Percentiles rank a stretch among this genome's conserved stretches.
Evolutionary conservation across 2,113 vertebrate species (phyloP).

Genomic region (Etheostoma spectabile): DNA sequence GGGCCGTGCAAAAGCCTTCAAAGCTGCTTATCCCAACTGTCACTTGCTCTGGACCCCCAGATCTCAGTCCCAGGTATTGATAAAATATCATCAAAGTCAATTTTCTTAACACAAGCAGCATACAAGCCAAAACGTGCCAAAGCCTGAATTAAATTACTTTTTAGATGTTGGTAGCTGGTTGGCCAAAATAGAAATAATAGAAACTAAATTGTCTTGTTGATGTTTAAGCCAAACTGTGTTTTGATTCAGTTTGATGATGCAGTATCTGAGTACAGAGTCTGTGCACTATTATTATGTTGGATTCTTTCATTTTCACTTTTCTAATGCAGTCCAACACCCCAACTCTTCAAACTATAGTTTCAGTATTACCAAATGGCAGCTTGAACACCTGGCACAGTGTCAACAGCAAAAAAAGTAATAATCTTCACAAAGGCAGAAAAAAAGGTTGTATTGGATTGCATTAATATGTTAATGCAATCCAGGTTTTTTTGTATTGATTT

Average conservation of each 20-base stretch:
- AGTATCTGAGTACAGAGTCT: background rate
- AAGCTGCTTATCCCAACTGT: slow-evolving; percentile 91
- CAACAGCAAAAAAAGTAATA: background rate
- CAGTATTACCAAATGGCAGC: background rate
- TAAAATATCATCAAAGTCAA: background rate
- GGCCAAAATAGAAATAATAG: background rate
- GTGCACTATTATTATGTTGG: background rate
- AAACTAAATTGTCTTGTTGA: background rate
- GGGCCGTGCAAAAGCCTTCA: slow-evolving; percentile 79
- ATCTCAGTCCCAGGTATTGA: slow-evolving; percentile 92
- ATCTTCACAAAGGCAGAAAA: background rate
- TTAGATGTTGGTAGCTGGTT: background rate
- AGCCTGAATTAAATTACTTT: background rate
- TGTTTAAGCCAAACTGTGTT: background rate
- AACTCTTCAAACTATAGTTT: background rate
- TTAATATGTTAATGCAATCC: background rate
- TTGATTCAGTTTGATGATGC: background rate
- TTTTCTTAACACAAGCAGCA: background rate
- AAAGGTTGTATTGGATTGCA: background rate
- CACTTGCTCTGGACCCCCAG: slow-evolving; percentile 84
- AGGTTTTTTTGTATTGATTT: background rate
- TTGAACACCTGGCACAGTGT: background rate
- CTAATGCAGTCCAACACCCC: background rate
- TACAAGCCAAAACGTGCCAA: background rate
- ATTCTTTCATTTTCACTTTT: background rate